Base-by-base conservation (phyloP, 2,113 vertebrate genomes). In the Raja brachyura region DNA sequence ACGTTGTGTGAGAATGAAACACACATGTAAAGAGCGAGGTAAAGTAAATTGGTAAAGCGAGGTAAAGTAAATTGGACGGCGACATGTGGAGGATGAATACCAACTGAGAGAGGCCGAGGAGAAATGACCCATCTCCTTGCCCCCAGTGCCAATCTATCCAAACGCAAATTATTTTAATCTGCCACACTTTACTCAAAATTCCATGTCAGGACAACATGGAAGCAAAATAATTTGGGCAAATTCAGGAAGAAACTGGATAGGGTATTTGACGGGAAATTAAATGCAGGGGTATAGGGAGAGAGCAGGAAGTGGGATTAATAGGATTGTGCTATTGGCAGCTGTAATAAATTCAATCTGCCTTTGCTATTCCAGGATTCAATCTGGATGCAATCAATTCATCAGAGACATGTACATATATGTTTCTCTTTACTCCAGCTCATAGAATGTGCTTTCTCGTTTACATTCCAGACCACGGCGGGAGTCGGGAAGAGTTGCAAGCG, bases 401-500 rank as follows among this genome's bases (percentile, higher is more conserved):
- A 59, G 54, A 13, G 54, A 59, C 25, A 10, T n/a, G 6, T 54
- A 16, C 39, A 48, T 48, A 48, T 48, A 66, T 22, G 25, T 25
- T 56, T 22, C 33, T 25, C 79, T 79, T 20, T 13, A 25, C 39
- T 48, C 4, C 9, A 54, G 28, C 59, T 88, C 39, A 70, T 73
- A 92, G 1, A 73, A 39, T 28, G 2, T 4, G 14, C 14, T 86
- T 61, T 56, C 22, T 92, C 33, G 13, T 74, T 74, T 54, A 48
- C 22, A 28, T 92, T 92, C 18, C 90, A 92, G 90, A 73, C 33
- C 90, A 54, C 39, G 73, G 10, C 4, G 90, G 66, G 13, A 48
- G 25, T 73, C 66, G 5, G 93, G 95, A 96, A 74, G 96, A 93
- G 28, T 93, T 98, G 86, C 96, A 96, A 94, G 95, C 96, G 3